A percentile compares a stretch with the other conserved stretches of the same genome.
Evolutionary conservation across 2,113 vertebrate species (phyloP).

Genomic region (Phrynosoma blainvillii): DNA sequence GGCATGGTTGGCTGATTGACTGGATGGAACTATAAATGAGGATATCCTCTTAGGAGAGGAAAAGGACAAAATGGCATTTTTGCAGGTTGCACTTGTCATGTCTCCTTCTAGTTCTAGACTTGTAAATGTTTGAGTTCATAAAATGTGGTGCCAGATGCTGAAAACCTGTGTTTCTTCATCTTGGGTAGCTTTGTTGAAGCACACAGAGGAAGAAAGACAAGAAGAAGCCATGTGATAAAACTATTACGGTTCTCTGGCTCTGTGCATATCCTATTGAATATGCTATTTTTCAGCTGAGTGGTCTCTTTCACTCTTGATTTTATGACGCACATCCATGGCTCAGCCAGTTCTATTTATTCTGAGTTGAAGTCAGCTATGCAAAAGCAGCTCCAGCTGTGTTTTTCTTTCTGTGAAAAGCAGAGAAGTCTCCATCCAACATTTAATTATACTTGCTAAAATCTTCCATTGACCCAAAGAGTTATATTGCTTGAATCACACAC

Average conservation of each 20-base stretch:
- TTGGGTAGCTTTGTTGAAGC: background rate
- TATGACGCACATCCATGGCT: background rate
- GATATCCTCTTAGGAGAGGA: background rate
- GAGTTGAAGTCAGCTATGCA: constrained; percentile 5
- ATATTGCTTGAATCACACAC: background rate
- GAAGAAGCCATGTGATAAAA: background rate
- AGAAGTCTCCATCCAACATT: background rate
- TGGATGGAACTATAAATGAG: background rate
- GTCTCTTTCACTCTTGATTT: constrained; percentile 40
- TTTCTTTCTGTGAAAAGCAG: background rate
- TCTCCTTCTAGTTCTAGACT: background rate
- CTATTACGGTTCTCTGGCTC: constrained; percentile 8
- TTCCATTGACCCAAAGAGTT: background rate
- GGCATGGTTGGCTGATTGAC: background rate
- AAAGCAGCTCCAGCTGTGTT: constrained; percentile 43
- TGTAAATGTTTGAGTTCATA: constrained; percentile 4
- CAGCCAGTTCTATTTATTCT: constrained; percentile 5
- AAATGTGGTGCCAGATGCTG: background rate
- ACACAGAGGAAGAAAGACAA: constrained; percentile 17
- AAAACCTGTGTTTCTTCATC: constrained; percentile 29
- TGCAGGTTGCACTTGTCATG: background rate
- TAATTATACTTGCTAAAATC: constrained; percentile 17
- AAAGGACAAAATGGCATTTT: background rate
- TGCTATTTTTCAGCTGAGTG: constrained; percentile 25
- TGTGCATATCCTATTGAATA: constrained; percentile 14